Evolutionary conservation across 2,888 invertebrate genomes (phyloP), one percentile per base, ranked within the genome.

Genomic region (Sesia apiformis): DNA sequence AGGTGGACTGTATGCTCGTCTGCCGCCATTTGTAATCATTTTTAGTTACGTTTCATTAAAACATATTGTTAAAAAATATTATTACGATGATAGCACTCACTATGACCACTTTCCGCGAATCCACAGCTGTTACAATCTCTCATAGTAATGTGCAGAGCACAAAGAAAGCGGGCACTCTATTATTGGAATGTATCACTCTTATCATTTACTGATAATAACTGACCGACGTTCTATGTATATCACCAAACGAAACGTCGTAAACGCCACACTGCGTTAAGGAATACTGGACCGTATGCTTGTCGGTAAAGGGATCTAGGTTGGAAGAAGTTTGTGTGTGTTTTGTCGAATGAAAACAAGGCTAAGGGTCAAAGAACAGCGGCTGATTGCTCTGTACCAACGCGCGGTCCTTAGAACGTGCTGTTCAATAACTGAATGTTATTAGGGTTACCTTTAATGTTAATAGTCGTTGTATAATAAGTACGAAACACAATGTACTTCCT

Each of bases 291-390:
- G 23, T 40, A 40, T 5, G 39, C n/a, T 5, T 8, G 40, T 52
- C n/a, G 6, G 8, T 40, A 52, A 7, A 40, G 39, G n/a, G 52
- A 52, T 52, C 8, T 7, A 40, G 52, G 50, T 50, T 50, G 50
- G 5, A 39, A 8, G n/a, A 4, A 50, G 50, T 50, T 38, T 3
- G 23, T 3, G n/a, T 46, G 46, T 5, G 46, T 46, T 46, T 46
- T 76, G 58, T 58, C 61, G 56, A 61, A 59, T 66, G 61, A 63
- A 66, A 64, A 60, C 62, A 56, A 57, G 59, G 56, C 55, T 58
- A 66, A 74, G 77, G 87, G 87, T 88, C 87, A 88, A 86, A 86
- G 86, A 82, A 84, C 87, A 84, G 65, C 66, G 74, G 64, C 78
- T 82, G 85, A 84, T 84, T 81, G 83, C 72, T 63, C 42, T 67